A percentile compares a stretch with the other conserved stretches of the same genome.
Conservation (phyloP, 2,113 vertebrate species). For the Centrocercus urophasianus region DNA sequence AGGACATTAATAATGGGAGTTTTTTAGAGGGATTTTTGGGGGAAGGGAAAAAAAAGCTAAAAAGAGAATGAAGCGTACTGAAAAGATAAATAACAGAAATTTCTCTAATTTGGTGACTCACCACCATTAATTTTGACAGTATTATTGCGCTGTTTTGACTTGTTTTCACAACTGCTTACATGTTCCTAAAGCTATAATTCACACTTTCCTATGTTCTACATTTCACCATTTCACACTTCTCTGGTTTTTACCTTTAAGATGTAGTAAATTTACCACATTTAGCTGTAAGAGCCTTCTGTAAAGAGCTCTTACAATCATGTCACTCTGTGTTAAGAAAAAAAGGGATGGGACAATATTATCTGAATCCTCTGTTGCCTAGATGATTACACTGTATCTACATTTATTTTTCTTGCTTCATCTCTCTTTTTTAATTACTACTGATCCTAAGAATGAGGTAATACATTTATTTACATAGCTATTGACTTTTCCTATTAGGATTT, state of each 20-base stretch:
- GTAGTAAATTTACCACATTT: neutral
- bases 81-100: neutral
- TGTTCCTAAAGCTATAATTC: neutral
- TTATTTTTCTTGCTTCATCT: slow-evolving; percentile 10
- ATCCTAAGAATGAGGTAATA: slow-evolving; percentile 9
- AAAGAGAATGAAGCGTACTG: neutral
- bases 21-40: too few relatives aligned
- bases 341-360: neutral
- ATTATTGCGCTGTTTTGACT: neutral
- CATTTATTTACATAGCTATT: neutral
- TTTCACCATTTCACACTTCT: neutral
- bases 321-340: slow-evolving; percentile 6
- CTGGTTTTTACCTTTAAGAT: neutral
- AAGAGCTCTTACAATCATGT: neutral
- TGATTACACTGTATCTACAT: neutral
- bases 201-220: neutral
- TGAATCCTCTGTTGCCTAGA: neutral
- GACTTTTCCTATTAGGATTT: slow-evolving; percentile 1
- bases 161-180: neutral
- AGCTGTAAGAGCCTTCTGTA: neutral
- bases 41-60: neutral
- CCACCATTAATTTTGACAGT: neutral
- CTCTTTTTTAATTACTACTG: slow-evolving; percentile 19
- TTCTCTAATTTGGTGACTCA: neutral
- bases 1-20: neutral